Evolutionary conservation across 1,140 invertebrate genomes (phyloP).

Genomic region (Eumaeus atala): DNA sequence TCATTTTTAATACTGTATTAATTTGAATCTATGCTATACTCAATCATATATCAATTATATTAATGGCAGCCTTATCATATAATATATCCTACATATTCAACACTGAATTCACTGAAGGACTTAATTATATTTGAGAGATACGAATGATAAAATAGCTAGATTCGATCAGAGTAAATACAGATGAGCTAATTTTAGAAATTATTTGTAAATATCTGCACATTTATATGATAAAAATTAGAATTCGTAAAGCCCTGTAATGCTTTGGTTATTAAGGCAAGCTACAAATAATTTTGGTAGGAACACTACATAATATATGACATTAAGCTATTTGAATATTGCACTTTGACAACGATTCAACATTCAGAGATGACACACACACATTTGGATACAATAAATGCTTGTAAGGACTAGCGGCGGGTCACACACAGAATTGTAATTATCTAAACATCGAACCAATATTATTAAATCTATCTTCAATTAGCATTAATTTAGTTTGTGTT

Average conservation of each 20-base stretch:
- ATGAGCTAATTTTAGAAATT: conserved; percentile 10
- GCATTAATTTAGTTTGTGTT: conserved; percentile 2
- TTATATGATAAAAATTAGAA: conserved; percentile 10
- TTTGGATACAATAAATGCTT: conserved; percentile 1
- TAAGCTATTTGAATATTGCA: conserved; percentile 7
- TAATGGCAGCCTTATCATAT: conserved; percentile 25
- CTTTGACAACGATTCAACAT: conserved; percentile 13
- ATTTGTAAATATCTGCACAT: conserved; percentile 19
- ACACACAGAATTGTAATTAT: neutral
- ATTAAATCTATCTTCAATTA: conserved; percentile 15
- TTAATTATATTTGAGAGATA: conserved; percentile 10
- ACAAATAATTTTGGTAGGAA: conserved; percentile 19
- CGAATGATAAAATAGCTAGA: neutral
- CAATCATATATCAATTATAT: conserved; percentile 25
- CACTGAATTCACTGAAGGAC: conserved; percentile 1
- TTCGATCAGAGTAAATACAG: neutral
- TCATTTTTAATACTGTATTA: conserved; percentile 10
- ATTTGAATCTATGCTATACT: conserved; percentile 22
- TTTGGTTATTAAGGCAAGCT: conserved; percentile 24
- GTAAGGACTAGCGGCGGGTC: neutral
- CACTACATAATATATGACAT: conserved; percentile 10
- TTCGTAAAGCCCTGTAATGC: conserved; percentile 24
- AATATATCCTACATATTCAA: conserved; percentile 10
- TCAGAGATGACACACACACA: conserved; percentile 16
- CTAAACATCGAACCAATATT: conserved; percentile 14